Evolutionary conservation across 2,888 invertebrate genomes (phyloP), one percentile per base, ranked within the genome.

Genomic region (Cantharis rustica): DNA sequence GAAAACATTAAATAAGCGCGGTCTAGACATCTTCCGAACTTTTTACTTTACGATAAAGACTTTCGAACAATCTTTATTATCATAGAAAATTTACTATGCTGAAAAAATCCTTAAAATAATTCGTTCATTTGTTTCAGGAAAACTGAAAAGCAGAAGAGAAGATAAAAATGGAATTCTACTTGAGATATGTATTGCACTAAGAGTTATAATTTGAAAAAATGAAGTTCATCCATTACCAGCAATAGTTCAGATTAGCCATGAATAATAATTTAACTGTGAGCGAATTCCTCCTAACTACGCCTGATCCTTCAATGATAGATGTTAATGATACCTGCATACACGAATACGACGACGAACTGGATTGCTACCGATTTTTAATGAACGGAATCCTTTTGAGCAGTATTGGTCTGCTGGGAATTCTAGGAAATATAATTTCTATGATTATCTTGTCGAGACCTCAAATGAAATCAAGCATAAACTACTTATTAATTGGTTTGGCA

Each of bases 401-500:
- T 69, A 92, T 97, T 83, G 95, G 95, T 76, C 88, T 95, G 23
- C 93, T 94, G 84, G 98, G 98, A 7, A 92, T 98, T 79, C 90
- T 96, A 66, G 98, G 98, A 80, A 98, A 98, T 89, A 91, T 95
- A 75, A 94, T 98, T 75, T 94, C 97, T 62, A 95, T 96, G 91
- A 93, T 97, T 78, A 97, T 98, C 83, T 90, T 98, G 71, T 95
- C 96, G 76, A 92, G 97, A 73, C 97, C 97, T 20, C 95, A 98
- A 88, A 98, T 98, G 98, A 93, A 96, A 84, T 97, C 97, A 76
- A 97, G 98, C 86, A 96, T 98, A 86, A 98, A 98, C 89, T 96
- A 97, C 88, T 92, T 98, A 85, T 91, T 99, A 78, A 95, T 97
- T 81, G 98, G 97, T 5, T 91, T 99, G 83, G 98, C 98, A 20